Percentiles rank a stretch among this genome's conserved stretches.
Evolutionary conservation across 2,888 invertebrate genomes (phyloP).

Genomic region (Calameuta idolon): DNA sequence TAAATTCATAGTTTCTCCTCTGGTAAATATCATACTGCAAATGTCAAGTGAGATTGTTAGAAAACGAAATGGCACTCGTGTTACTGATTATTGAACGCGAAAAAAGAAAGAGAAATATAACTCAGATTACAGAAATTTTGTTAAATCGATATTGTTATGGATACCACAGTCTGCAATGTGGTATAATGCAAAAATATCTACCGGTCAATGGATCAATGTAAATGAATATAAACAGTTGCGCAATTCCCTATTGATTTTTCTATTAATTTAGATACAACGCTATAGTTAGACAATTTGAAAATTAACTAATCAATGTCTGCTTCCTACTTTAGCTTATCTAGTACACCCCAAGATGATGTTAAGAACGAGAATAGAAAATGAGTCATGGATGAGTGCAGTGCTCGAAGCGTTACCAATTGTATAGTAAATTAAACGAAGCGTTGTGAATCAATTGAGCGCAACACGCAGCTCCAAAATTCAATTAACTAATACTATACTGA

Average conservation of each 20-base stretch:
- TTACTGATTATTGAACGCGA: conserved; percentile 35
- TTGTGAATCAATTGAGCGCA: background rate
- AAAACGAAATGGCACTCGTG: conserved; percentile 11
- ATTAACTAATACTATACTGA: background rate
- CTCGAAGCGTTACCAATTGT: background rate
- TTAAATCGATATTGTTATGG: conserved; percentile 63
- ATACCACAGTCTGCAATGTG: conserved; percentile 40
- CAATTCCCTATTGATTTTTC: background rate
- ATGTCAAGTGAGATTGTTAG: background rate
- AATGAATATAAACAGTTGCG: background rate
- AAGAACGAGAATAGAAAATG: background rate
- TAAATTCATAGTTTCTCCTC: background rate
- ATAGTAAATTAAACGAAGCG: background rate
- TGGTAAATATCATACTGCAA: background rate
- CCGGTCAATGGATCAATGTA: conserved; percentile 14
- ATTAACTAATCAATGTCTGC: background rate
- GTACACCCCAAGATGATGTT: background rate
- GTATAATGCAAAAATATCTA: conserved; percentile 9
- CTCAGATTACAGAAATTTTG: conserved; percentile 32
- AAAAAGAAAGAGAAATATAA: conserved; percentile 22
- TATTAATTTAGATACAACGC: background rate
- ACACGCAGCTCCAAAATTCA: background rate
- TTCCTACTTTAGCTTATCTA: background rate
- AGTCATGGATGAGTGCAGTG: background rate
- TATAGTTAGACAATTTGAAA: background rate